Evolutionary conservation across 2,797 vertebrate genomes (phyloP).

Genomic region (Propithecus deckenii): DNA sequence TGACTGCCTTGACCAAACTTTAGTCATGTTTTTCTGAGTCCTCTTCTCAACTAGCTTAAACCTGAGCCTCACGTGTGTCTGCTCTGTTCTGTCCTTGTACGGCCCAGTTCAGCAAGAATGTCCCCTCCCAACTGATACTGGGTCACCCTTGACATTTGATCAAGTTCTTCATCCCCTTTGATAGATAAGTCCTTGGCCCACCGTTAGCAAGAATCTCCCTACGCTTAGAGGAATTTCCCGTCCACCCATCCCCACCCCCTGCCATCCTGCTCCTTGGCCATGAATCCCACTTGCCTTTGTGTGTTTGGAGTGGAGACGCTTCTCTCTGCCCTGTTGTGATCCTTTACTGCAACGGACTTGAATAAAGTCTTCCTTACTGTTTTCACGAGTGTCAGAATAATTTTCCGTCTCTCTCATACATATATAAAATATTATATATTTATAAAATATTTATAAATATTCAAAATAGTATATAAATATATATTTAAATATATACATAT

Average conservation of each 20-base stretch:
- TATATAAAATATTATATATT: background rate
- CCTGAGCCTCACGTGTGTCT: background rate
- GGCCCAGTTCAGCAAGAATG: background rate
- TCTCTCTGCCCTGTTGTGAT: background rate
- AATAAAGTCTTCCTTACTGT: background rate
- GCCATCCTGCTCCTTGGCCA: background rate
- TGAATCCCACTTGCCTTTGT: background rate
- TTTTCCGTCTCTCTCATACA: background rate
- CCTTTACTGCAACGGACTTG: background rate
- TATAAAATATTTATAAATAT: background rate
- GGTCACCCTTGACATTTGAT: background rate
- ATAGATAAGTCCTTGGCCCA: background rate
- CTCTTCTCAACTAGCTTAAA: background rate
- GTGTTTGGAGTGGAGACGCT: background rate
- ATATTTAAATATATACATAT: background rate
- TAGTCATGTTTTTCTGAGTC: background rate
- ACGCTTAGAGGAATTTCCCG: background rate
- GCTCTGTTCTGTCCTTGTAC: background rate
- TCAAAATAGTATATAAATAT: background rate
- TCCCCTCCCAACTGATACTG: background rate
- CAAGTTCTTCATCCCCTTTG: background rate
- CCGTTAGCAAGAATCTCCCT: background rate
- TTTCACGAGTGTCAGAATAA: slow-evolving; percentile 1
- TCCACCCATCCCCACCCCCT: background rate
- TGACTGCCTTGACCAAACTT: background rate